Evolutionary conservation across 2,113 vertebrate genomes (phyloP).

Genomic region (Tragelaphus imberbis): DNA sequence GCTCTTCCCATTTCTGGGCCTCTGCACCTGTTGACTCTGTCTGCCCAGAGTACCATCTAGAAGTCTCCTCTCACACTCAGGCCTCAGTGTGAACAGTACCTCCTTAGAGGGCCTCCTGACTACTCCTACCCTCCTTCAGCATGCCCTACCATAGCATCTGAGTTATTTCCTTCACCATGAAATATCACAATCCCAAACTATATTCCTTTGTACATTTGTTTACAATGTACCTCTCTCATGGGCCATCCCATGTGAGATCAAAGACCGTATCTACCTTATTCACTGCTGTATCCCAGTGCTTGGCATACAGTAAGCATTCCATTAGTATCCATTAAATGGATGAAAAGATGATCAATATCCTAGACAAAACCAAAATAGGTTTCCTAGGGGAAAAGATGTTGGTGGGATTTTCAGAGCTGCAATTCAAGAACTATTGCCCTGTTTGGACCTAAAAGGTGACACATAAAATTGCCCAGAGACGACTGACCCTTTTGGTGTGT

Average conservation of each 20-base stretch:
- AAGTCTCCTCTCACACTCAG: not conserved
- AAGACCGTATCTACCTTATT: not conserved
- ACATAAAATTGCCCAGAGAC: not conserved
- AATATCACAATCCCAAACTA: not conserved
- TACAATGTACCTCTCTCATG: not conserved
- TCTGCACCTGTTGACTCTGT: not conserved
- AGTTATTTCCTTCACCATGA: not conserved
- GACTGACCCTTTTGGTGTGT: not conserved
- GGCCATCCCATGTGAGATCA: not conserved
- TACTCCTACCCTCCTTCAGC: not conserved
- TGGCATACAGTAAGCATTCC: not conserved
- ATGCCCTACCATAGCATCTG: not conserved
- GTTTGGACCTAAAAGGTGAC: not conserved
- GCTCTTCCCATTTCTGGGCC: not conserved
- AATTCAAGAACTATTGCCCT: not conserved
- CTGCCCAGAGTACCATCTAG: not conserved
- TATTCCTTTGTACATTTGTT: not conserved
- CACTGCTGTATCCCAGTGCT: not conserved
- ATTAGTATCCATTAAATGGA: not conserved
- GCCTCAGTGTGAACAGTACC: not conserved
- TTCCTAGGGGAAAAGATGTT: not conserved
- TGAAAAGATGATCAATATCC: not conserved
- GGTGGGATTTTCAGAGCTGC: not conserved
- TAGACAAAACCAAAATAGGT: not conserved
- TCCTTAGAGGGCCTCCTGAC: not conserved